Percentiles rank a stretch among this genome's conserved stretches.
These are phyloP conservation scores for Poeciliopsis retropinna DNA, from an alignment of 2,113 vertebrate species.

Conservation along the genomic window DNA sequence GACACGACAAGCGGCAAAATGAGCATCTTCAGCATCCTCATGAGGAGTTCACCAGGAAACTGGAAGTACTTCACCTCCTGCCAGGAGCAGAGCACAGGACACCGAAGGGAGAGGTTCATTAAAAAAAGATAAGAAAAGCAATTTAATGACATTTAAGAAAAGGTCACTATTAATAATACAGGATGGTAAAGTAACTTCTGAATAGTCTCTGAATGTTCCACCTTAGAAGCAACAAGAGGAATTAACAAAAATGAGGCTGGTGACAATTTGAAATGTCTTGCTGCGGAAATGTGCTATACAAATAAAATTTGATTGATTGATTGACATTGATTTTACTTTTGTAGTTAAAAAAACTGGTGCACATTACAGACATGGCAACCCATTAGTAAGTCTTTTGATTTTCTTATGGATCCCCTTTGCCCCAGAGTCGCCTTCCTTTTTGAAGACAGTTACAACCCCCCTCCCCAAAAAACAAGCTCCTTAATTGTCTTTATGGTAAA, in stretches of 20 bases:
- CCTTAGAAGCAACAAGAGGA: not conserved
- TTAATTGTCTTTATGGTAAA: too few relatives aligned
- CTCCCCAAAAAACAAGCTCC: too few relatives aligned
- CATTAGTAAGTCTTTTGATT: not conserved
- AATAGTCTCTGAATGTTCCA: not conserved
- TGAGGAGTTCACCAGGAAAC: constrained; percentile 95
- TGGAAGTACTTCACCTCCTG: constrained; percentile 98
- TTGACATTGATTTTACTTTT: not conserved
- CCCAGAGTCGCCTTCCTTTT: too few relatives aligned
- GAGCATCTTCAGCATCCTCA: constrained; percentile 99
- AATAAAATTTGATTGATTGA: too few relatives aligned
- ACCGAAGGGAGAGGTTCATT: not conserved
- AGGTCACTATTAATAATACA: not conserved
- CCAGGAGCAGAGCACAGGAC: constrained; percentile 37
- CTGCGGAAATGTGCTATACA: too few relatives aligned
- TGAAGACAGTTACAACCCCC: too few relatives aligned
- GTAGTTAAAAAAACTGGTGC: not conserved
- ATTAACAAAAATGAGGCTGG: not conserved
- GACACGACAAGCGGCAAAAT: constrained; percentile 97
- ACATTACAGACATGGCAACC: not conserved
- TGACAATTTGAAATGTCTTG: too few relatives aligned
- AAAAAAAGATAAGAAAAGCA: not conserved
- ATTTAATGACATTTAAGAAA: not conserved
- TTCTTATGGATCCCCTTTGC: not conserved
- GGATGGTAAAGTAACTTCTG: not conserved